Evolutionary conservation across 1,140 invertebrate species (phyloP).

Genomic region (Colletes gigas): DNA sequence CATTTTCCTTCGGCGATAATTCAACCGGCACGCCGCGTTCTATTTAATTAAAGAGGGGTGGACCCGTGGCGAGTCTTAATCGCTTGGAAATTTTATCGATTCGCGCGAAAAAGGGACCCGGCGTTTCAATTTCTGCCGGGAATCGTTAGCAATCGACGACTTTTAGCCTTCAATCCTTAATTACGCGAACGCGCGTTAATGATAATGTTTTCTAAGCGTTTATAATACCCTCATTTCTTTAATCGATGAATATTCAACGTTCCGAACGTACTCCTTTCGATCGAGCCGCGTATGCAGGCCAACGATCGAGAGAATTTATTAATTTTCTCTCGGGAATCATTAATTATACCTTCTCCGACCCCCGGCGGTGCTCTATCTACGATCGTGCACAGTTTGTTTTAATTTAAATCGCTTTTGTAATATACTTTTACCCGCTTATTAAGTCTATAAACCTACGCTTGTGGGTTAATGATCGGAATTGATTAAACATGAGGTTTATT

Average conservation of each 20-base stretch:
- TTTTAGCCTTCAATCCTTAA: not conserved
- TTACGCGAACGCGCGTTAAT: not conserved
- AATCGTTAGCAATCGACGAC: not conserved
- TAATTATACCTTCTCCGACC: not conserved
- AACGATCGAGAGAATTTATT: not conserved
- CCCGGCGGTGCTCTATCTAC: no score
- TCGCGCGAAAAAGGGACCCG: not conserved
- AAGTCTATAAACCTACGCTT: no score
- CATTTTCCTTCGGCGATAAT: slow-evolving; percentile 5
- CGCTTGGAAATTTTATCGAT: slow-evolving; percentile 9
- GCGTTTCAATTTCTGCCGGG: slow-evolving; percentile 13
- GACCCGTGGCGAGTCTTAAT: slow-evolving; percentile 1
- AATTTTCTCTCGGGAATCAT: not conserved
- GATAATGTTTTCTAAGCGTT: not conserved
- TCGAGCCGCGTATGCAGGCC: not conserved
- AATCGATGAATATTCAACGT: not conserved
- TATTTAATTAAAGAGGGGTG: slow-evolving; percentile 31
- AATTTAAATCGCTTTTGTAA: no score
- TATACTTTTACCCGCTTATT: no score
- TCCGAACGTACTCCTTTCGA: not conserved
- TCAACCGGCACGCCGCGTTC: not conserved
- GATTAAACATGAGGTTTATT: no score
- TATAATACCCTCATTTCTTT: not conserved
- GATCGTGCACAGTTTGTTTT: no score
- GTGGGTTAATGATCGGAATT: no score